Conservation (phyloP, 2,797 vertebrate species). For the Eremophila alpestris region DNA sequence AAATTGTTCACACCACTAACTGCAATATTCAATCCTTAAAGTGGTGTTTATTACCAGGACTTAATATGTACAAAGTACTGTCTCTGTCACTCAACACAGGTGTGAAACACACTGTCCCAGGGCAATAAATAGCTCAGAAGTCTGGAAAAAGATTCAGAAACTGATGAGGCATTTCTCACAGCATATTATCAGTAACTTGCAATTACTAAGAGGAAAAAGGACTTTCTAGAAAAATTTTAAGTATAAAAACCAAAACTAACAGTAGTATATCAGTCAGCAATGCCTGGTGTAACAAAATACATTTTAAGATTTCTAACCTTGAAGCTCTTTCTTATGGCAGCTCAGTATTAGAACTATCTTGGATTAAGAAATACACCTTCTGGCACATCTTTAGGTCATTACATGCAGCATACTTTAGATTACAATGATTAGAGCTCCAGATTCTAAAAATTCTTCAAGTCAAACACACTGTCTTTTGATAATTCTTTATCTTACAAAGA, state of each 20-base stretch:
- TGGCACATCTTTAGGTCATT: neutral
- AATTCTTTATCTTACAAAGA: conserved; percentile 43
- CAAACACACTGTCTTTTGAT: neutral
- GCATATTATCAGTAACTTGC: neutral
- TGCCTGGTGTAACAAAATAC: neutral
- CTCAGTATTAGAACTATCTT: neutral
- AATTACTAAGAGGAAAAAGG: neutral
- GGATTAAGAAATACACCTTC: neutral
- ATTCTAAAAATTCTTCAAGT: conserved; percentile 20
- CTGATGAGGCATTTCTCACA: neutral
- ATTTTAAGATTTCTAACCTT: neutral
- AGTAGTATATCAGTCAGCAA: neutral
- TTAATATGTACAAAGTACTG: neutral
- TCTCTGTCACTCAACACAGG: neutral
- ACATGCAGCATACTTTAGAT: neutral
- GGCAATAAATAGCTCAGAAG: neutral
- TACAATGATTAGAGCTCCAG: neutral
- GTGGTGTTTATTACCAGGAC: neutral
- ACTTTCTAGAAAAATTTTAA: neutral
- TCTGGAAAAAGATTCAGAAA: neutral
- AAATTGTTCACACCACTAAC: neutral
- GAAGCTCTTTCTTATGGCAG: neutral
- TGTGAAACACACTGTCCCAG: neutral
- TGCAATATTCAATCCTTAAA: neutral
- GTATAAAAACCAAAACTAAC: neutral